A percentile compares a stretch with the other conserved stretches of the same genome.
Conservation (phyloP, 2,113 vertebrate genomes). For the human (Homo sapiens) region DNA sequence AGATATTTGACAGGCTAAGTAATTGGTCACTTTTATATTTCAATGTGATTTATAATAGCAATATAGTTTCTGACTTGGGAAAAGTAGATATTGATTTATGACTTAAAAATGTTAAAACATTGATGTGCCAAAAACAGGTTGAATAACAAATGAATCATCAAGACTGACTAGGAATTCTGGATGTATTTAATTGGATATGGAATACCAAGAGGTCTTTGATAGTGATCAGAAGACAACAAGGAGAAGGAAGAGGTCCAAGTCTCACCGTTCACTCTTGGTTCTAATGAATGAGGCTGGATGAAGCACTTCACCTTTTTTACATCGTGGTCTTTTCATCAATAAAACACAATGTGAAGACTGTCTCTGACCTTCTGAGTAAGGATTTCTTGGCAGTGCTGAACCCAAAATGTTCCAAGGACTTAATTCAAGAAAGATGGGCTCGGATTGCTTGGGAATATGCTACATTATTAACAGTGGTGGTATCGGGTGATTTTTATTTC, state of each 20-base stretch:
- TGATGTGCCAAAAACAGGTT: not conserved
- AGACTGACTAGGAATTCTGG: not conserved
- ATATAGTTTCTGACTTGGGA: not conserved
- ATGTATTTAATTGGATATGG: not conserved
- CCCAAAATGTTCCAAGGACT: not conserved
- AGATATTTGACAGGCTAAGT: not conserved
- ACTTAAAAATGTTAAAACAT: not conserved
- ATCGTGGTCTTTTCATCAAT: not conserved
- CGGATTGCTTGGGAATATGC: not conserved
- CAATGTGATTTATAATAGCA: slow-evolving; percentile 36
- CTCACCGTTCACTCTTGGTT: not conserved
- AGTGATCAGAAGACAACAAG: not conserved
- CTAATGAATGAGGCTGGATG: not conserved
- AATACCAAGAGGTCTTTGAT: not conserved
- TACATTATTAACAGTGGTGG: not conserved
- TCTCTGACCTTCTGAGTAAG: not conserved
- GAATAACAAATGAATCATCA: not conserved
- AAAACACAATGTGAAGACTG: not conserved
- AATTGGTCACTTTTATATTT: slow-evolving; percentile 38
- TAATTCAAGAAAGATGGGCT: not conserved
- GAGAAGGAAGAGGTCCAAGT: not conserved
- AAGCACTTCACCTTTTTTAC: not conserved
- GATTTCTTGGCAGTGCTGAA: not conserved
- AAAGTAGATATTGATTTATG: slow-evolving; percentile 51
- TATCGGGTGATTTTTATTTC: not conserved